These are phyloP conservation scores for Chloromyia formosa DNA, from an alignment of 2,888 invertebrate genomes.

Conservation along the genomic window DNA sequence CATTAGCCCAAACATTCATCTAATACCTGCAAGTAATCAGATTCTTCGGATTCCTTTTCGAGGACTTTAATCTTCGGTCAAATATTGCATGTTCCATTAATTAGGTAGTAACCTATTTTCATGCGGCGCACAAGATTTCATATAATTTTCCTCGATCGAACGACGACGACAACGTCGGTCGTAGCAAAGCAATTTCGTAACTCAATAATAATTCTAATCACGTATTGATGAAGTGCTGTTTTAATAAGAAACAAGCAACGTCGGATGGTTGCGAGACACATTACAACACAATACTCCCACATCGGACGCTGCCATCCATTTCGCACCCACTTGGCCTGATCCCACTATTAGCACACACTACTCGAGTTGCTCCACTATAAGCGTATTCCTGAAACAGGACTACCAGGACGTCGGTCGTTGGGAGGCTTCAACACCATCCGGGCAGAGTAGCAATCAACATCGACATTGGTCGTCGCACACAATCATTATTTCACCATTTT, in stretches of 20 bases:
- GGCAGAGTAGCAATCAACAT: slow-evolving; percentile 26
- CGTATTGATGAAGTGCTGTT: slow-evolving; percentile 49
- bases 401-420: no score
- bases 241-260: slow-evolving; percentile 17
- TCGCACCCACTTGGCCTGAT: no score
- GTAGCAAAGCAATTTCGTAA: slow-evolving; percentile 10
- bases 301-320: no score
- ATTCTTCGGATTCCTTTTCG: slow-evolving; percentile 3
- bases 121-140: neutral
- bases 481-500: slow-evolving; percentile 45
- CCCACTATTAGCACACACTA: no score
- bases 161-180: neutral
- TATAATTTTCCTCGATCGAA: slow-evolving; percentile 22
- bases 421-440: no score
- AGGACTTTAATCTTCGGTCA: slow-evolving; percentile 1
- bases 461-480: slow-evolving; percentile 26
- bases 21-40: slow-evolving; percentile 2
- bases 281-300: neutral
- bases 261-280: neutral
- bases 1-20: no score
- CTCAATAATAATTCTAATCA: slow-evolving; percentile 47
- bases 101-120: slow-evolving; percentile 32
- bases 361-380: no score
- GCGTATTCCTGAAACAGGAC: no score
- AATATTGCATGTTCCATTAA: slow-evolving; percentile 37